These are phyloP conservation scores for Chrysolina oricalcia DNA, from an alignment of 2,888 invertebrate species.

Conservation along the genomic window DNA sequence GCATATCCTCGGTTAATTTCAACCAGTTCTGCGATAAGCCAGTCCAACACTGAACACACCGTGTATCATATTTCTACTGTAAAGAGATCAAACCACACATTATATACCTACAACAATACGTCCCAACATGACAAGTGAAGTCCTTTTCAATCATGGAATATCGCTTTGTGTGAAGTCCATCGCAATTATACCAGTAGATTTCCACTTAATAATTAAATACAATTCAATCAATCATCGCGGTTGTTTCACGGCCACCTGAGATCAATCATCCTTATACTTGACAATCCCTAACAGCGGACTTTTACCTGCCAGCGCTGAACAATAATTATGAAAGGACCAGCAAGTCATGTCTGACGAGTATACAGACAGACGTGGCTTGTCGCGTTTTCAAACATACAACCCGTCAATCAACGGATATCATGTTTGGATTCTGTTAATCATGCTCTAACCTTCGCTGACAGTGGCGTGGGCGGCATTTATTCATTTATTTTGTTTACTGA, in stretches of 20 bases:
- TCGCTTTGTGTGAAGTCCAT: conserved; percentile 47
- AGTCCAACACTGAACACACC: conserved; percentile 4
- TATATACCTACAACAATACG: conserved; percentile 39
- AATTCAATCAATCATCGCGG: conserved; percentile 62
- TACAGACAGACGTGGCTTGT: conserved; percentile 50
- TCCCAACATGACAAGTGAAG: conserved; percentile 46
- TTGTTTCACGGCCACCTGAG: conserved; percentile 59
- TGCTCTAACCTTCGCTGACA: conserved; percentile 23
- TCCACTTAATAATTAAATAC: conserved; percentile 59
- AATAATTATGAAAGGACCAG: conserved; percentile 40
- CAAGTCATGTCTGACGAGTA: conserved; percentile 45
- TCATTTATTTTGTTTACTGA: background rate
- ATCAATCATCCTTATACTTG: conserved; percentile 60
- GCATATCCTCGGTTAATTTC: too few relatives aligned
- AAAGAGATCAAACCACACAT: conserved; percentile 44
- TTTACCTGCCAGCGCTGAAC: conserved; percentile 55
- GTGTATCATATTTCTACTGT: conserved; percentile 14
- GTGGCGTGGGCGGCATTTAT: conserved; percentile 24
- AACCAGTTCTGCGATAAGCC: background rate
- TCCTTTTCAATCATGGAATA: conserved; percentile 48
- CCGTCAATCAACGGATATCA: conserved; percentile 49
- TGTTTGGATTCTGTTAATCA: conserved; percentile 45
- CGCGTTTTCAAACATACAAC: conserved; percentile 52
- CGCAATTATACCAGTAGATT: conserved; percentile 47
- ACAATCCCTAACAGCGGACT: conserved; percentile 56